Conservation (phyloP, 1,140 invertebrate genomes). For the Philopotamus ludificatus region DNA sequence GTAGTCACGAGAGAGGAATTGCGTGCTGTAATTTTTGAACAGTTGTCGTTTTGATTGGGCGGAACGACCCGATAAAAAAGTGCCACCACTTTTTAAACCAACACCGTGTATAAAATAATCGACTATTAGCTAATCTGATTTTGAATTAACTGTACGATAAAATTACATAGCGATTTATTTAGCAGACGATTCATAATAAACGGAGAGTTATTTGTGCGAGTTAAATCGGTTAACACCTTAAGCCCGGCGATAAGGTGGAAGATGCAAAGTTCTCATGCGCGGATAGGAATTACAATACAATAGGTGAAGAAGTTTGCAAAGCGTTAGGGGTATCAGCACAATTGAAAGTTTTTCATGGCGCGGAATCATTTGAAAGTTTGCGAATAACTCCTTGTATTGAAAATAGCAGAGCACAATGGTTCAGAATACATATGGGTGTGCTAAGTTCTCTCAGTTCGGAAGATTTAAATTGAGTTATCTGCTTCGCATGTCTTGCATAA, state of each 20-base stretch:
- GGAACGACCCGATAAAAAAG: slow-evolving; percentile 26
- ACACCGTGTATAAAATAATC: slow-evolving; percentile 25
- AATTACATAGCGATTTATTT: slow-evolving; percentile 10
- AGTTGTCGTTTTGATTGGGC: slow-evolving; percentile 27
- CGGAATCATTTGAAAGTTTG: slow-evolving; percentile 26
- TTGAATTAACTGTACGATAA: background rate
- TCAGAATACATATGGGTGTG: background rate
- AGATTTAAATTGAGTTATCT: slow-evolving; percentile 28
- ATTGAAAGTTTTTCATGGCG: slow-evolving; percentile 31
- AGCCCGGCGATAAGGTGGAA: background rate
- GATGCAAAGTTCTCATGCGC: slow-evolving; percentile 1
- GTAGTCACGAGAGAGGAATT: too few species aligned
- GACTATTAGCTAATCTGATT: slow-evolving; percentile 10
- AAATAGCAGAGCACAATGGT: slow-evolving; percentile 16
- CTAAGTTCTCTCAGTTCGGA: slow-evolving; percentile 5
- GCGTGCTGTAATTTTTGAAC: slow-evolving; percentile 17
- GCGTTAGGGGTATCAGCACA: slow-evolving; percentile 19
- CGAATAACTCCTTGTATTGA: slow-evolving; percentile 30
- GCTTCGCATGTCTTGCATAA: slow-evolving; percentile 24
- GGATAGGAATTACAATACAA: slow-evolving; percentile 27
- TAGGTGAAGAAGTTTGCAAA: slow-evolving; percentile 24
- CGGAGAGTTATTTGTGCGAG: background rate
- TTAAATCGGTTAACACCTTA: background rate
- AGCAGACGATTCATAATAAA: background rate
- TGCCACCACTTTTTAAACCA: too few species aligned